A percentile compares a stretch with the other conserved stretches of the same genome.
phyloP scores from a whole-genome alignment of 2,113 vertebrate species.

The Vidua macroura region DNA sequence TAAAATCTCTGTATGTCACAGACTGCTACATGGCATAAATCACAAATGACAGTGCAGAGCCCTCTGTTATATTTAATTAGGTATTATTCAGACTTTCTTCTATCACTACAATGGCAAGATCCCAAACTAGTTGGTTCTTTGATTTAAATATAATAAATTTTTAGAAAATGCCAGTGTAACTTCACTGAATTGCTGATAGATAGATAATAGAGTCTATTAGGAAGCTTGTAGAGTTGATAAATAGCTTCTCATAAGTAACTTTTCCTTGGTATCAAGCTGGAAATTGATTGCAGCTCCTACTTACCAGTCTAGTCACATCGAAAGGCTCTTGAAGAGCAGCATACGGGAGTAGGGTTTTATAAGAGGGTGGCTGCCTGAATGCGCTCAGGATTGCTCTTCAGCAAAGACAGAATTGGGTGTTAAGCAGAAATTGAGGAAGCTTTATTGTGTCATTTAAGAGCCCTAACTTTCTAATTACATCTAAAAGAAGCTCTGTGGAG shows the following conservation, averaged over 20 bases:
- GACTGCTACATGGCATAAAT: not conserved
- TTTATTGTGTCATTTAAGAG: not conserved
- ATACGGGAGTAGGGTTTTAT: not conserved
- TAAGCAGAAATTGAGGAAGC: not conserved
- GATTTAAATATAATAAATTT: slow-evolving; percentile 9
- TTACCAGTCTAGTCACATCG: slow-evolving; percentile 57
- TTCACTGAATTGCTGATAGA: slow-evolving; percentile 26
- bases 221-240: slow-evolving; percentile 35
- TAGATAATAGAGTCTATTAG: slow-evolving; percentile 36
- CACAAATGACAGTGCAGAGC: not conserved
- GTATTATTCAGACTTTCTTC: not conserved
- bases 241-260: slow-evolving; percentile 54
- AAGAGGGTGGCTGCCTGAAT: not conserved
- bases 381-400: slow-evolving; percentile 30
- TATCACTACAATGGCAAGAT: not conserved
- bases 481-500: not conserved
- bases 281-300: slow-evolving; percentile 61
- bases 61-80: not conserved
- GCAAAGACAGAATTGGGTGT: not conserved
- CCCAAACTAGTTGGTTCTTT: not conserved
- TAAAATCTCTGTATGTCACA: not conserved
- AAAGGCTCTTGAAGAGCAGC: slow-evolving; percentile 40
- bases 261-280: slow-evolving; percentile 34
- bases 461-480: not conserved
- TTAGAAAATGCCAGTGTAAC: not conserved